Evolutionary conservation across 2,888 invertebrate genomes (phyloP), one percentile per base, ranked within the genome.

Genomic region (Pammene aurita): DNA sequence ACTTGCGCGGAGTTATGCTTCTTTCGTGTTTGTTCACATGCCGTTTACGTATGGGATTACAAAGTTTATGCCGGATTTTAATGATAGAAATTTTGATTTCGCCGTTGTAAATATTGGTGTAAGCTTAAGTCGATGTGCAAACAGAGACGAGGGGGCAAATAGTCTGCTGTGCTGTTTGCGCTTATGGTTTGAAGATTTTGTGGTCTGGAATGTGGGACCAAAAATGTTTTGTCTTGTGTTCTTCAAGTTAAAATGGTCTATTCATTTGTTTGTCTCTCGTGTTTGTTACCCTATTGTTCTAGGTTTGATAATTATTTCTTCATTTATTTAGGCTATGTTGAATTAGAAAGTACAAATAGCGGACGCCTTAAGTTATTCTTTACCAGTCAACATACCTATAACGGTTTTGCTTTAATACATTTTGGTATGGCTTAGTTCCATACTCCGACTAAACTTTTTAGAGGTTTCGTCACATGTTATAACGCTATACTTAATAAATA

Each of bases 1-100:
- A 69, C 66, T 71, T 62, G 69, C 78, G 54, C 72, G 44, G 84
- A 85, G 85, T 85, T 86, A 84, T 82, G 83, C 82, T 79, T 79
- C 77, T 76, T 76, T 80, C 81, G 84, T 84, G 86, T 86, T 86
- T 85, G 85, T 82, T 84, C 84, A 78, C 82, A 81, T 83, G 84
- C 84, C 85, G 83, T 85, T 86, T 84, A 83, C 81, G 85, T 84
- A 82, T 78, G 77, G 82, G 85, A 87, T 87, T 86, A 84, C 80
- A 76, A 74, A 81, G 76, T 77, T 77, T 76, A 74, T 74, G 34
- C 44, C 68, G 52, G 57, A 58, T 68, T 68, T 68, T 64, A 68
- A 68, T 68, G 68, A 68, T 64, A 63, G 67, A 68, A 52, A 63
- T 68, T 68, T 68, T 58, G 63, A 56, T 68, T 50, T 57, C 42